Conservation (phyloP, 2,888 invertebrate genomes). For the Troides helena region DNA sequence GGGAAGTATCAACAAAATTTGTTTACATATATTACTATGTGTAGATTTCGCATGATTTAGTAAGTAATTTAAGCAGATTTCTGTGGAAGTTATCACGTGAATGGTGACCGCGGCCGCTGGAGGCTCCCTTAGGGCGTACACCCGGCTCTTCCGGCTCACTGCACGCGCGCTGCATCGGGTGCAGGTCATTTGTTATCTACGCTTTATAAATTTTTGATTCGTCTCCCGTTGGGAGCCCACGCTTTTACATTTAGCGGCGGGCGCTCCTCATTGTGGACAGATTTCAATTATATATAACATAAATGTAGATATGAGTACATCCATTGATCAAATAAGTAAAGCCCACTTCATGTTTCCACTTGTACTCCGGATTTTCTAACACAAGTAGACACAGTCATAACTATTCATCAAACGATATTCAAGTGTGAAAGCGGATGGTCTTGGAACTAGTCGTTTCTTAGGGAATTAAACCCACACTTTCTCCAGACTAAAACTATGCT, state of each 20-base stretch:
- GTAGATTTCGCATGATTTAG: not conserved
- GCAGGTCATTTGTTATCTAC: slow-evolving; percentile 24
- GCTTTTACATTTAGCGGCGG: not conserved
- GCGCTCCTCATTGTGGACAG: not conserved
- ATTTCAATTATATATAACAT: not conserved
- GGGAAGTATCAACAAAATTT: no score
- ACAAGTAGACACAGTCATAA: no score
- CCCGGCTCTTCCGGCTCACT: slow-evolving; percentile 26
- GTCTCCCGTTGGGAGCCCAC: slow-evolving; percentile 8
- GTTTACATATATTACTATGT: not conserved
- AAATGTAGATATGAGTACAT: no score
- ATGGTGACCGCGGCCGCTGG: slow-evolving; percentile 3
- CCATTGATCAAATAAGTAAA: no score
- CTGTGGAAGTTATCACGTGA: not conserved
- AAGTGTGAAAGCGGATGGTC: no score
- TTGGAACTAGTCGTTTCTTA: no score
- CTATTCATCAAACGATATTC: no score
- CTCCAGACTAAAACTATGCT: no score
- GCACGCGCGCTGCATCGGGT: slow-evolving; percentile 7
- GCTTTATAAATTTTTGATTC: slow-evolving; percentile 26
- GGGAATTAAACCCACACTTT: no score
- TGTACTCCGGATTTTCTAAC: no score
- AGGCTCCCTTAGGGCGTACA: slow-evolving; percentile 5
- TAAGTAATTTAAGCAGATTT: no score
- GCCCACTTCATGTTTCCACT: no score